Evolutionary conservation across 2,113 vertebrate genomes (phyloP), one percentile per base, ranked within the genome.

Genomic region (Poecile atricapillus): DNA sequence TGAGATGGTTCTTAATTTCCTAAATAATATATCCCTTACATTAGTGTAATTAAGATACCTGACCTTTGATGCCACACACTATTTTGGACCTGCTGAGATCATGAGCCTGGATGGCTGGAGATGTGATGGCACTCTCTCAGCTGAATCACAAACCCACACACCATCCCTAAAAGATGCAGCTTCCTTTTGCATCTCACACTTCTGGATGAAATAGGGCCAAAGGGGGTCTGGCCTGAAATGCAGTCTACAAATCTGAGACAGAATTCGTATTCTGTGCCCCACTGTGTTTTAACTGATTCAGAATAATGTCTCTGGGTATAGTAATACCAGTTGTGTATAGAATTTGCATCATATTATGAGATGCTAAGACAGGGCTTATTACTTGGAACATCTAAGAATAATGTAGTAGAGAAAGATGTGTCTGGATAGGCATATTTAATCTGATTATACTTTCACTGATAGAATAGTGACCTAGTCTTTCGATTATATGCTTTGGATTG

Each of bases 371-470:
- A 5, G 19, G 41, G 13, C 43, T 87, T 93, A 93, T 87, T 71
- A 52, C 27, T 87, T 52, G 44, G 15, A 71, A 85, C 35, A 30
- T 81, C 47, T 71, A 71, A 56, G 44, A 84, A 82, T 56, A 83
- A 60, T 13, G 21, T 35, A 81, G 47, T 35, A 65, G 60, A 76
- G 67, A 86, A 88, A 83, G 53, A 69, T 73, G 12, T 33, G 68
- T 19, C 52, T 64, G 71, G 52, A 82, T 50, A 93, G 15, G 41
- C 44, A 83, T 60, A 88, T 89, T 93, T 91, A 91, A 95, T 93
- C 52, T 47, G 35, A 91, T 85, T 84, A 91, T 78, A 41, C 3
- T 2, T 85, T 86, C 67, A 62, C 24, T 70, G 70, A 65, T 58
- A 60, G 87, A n/a, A 85, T 35, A 76, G 88, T 53, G 70, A 87